A percentile compares a stretch with the other conserved stretches of the same genome.
phyloP scores from a whole-genome alignment of 1,140 invertebrate genomes.

The Drusus annulatus region DNA sequence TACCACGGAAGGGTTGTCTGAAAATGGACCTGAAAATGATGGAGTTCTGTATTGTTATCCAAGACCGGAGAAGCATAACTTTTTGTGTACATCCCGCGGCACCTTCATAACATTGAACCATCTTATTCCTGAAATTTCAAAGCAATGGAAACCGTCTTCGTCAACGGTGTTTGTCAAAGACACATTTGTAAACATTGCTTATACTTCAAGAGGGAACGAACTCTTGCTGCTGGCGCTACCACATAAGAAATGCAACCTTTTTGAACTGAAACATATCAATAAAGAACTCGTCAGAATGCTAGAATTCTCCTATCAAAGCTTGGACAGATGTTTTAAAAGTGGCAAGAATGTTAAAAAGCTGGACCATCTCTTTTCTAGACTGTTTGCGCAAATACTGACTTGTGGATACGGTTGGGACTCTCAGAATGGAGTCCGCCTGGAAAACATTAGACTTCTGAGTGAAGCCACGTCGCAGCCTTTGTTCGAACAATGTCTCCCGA shows the following conservation, averaged over 20 bases:
- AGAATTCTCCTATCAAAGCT: constrained; percentile 70
- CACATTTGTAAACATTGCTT: constrained; percentile 73
- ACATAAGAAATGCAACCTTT: constrained; percentile 67
- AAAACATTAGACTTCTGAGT: constrained; percentile 62
- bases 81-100: constrained; percentile 75
- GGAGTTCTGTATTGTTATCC: constrained; percentile 80
- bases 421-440: constrained; percentile 47
- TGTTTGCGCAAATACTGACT: constrained; percentile 68
- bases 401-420: constrained; percentile 58
- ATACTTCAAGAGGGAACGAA: constrained; percentile 71
- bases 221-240: constrained; percentile 71
- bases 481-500: constrained; percentile 61
- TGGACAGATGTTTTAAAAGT: constrained; percentile 70
- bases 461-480: constrained; percentile 39
- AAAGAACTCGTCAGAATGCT: constrained; percentile 69
- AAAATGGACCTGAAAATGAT: constrained; percentile 76
- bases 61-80: constrained; percentile 73
- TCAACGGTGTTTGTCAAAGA: constrained; percentile 73
- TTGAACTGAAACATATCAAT: constrained; percentile 69
- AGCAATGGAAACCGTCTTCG: constrained; percentile 70
- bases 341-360: constrained; percentile 65
- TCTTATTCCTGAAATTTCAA: constrained; percentile 75
- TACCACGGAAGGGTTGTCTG: constrained; percentile 74
- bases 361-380: constrained; percentile 73
- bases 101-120: constrained; percentile 80